phyloP scores from a whole-genome alignment of 2,888 invertebrate genomes.

The Pandemis heparana region DNA sequence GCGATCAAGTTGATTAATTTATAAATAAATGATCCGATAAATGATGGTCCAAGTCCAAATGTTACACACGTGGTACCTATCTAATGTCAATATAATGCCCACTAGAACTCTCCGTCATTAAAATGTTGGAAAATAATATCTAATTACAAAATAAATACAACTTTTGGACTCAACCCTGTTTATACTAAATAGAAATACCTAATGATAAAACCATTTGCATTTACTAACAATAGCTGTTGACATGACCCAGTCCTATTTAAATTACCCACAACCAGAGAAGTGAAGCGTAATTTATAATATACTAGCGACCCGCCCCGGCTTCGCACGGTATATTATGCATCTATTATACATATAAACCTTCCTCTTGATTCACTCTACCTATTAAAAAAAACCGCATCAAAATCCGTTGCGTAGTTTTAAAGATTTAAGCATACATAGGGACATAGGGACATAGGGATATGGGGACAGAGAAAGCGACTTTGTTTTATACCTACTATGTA shows the following conservation, averaged over 20 bases:
- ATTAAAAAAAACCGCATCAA: too few species aligned
- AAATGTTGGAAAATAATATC: not conserved
- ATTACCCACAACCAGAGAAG: not conserved
- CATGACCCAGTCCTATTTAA: conserved; percentile 9
- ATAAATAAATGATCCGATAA: not conserved
- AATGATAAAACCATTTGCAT: conserved; percentile 25
- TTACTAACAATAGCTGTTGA: conserved; percentile 17
- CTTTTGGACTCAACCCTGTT: not conserved
- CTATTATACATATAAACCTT: too few species aligned
- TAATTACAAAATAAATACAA: not conserved
- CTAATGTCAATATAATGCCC: not conserved
- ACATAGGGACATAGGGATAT: too few species aligned
- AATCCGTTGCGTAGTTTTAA: too few species aligned
- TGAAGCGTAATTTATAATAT: too few species aligned
- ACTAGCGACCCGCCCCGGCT: too few species aligned
- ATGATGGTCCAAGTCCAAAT: conserved; percentile 1
- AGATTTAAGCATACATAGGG: too few species aligned
- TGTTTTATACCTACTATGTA: too few species aligned
- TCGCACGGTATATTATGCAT: too few species aligned
- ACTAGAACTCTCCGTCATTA: not conserved
- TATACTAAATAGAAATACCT: not conserved
- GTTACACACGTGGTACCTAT: not conserved
- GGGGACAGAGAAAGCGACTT: too few species aligned
- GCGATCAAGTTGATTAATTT: conserved; percentile 4
- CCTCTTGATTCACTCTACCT: too few species aligned